Base-by-base conservation (phyloP, 1,140 invertebrate species). In the Trinorchestia longiramus region DNA sequence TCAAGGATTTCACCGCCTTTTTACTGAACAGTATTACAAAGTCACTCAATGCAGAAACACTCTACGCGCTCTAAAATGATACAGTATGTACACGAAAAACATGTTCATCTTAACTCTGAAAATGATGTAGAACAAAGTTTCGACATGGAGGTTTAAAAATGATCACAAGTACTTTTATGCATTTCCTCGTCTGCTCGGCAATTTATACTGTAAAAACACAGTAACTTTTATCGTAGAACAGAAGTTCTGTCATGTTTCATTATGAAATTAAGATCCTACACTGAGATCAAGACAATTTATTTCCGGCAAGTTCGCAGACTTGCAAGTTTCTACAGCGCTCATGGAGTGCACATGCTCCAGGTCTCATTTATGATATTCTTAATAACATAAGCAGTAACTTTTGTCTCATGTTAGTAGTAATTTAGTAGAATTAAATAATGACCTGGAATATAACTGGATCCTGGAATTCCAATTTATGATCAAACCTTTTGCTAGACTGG, bases 21-120 rank as follows among this genome's bases (percentile, higher is more conserved):
- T 77, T 19, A 15, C 62, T 3, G 36, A 77, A 77, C 8, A 77
- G 36, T 77, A 11, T 77, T 77, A 36, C 62, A 8, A 19, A 77
- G 62, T 77, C 8, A 36, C 62, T 77, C 62, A 77, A 36, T 77
- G 62, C 11, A 77, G 11, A 77, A 15, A 77, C 36, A 36, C 36
- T 77, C 62, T 77, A 77, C 62, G 62, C 62, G 62, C 62, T 77
- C 62, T 77, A 77, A 77, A 77, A 77, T 77, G 62, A 77, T 77
- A 77, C 62, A 36, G 3, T 77, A 77, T 77, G 11, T 77, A 77
- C 62, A 77, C 62, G 62, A 28, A 77, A 77, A 11, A 77, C 62
- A 77, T 11, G 62, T 77, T 77, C 15, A 77, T 77, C 36, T 3
- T 77, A 77, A 77, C 62, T 77, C 28, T 11, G 62, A 36, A 36